A percentile compares a stretch with the other conserved stretches of the same genome.
phyloP scores from a whole-genome alignment of 2,888 invertebrate genomes.

The Apodemia duryi region DNA sequence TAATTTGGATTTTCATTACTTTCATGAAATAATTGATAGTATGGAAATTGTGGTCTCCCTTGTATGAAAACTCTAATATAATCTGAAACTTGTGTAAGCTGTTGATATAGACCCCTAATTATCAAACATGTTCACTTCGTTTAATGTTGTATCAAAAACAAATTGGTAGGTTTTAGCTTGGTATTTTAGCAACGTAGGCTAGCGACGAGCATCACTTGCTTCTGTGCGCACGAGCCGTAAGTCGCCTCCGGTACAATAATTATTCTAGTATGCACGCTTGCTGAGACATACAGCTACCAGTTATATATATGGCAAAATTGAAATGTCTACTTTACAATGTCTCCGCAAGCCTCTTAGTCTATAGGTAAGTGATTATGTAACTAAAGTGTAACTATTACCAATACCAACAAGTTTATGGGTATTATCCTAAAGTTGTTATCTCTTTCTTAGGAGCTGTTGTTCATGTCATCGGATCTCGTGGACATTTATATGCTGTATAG shows the following conservation, averaged over 20 bases:
- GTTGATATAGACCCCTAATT: conserved; percentile 29
- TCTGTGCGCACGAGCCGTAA: conserved; percentile 46
- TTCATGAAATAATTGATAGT: background rate
- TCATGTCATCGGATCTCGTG: conserved; percentile 56
- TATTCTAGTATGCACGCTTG: conserved; percentile 52
- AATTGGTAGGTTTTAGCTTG: conserved; percentile 46
- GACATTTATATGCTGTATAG: conserved; percentile 44
- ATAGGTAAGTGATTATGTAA: conserved; percentile 49
- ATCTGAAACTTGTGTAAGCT: conserved; percentile 29
- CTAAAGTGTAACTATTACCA: conserved; percentile 56
- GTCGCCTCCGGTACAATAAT: conserved; percentile 60
- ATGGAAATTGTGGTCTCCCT: conserved; percentile 1
- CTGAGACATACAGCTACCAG: conserved; percentile 41
- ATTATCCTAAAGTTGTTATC: conserved; percentile 74
- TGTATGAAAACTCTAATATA: conserved; percentile 15
- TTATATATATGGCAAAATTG: conserved; percentile 26
- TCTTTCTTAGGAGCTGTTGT: conserved; percentile 79
- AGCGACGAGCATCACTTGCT: conserved; percentile 41
- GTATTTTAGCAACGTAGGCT: conserved; percentile 42
- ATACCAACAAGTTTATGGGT: conserved; percentile 67
- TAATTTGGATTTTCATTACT: background rate
- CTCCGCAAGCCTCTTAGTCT: conserved; percentile 50
- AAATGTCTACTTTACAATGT: conserved; percentile 35
- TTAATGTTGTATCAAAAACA: conserved; percentile 41
- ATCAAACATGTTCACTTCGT: conserved; percentile 29